Evolutionary conservation across 2,888 invertebrate genomes (phyloP).

Genomic region (Phrixothrix hirtus): DNA sequence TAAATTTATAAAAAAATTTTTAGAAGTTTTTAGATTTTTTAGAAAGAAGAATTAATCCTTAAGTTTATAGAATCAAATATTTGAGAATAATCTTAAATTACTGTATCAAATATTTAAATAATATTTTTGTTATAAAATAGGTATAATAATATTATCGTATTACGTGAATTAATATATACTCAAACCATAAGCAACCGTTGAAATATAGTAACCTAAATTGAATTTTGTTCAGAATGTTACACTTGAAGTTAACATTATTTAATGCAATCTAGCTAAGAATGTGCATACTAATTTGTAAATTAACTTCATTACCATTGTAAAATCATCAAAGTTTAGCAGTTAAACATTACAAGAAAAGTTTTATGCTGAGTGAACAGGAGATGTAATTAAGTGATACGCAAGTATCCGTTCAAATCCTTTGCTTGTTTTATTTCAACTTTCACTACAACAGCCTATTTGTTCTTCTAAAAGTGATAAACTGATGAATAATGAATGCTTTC

Average conservation of each 20-base stretch:
- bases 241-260: slow-evolving; percentile 7
- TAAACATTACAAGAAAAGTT: slow-evolving; percentile 10
- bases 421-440: slow-evolving; percentile 10
- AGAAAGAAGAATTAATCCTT: too few relatives aligned
- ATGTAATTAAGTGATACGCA: slow-evolving; percentile 16
- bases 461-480: not conserved
- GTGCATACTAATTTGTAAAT: slow-evolving; percentile 10
- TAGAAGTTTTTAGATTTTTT: too few relatives aligned
- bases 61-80: too few relatives aligned
- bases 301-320: slow-evolving; percentile 10
- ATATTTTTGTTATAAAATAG: too few relatives aligned
- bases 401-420: slow-evolving; percentile 12
- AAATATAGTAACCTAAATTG: too few relatives aligned
- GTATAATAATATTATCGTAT: too few relatives aligned
- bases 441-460: slow-evolving; percentile 3
- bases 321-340: slow-evolving; percentile 16
- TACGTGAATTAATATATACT: too few relatives aligned
- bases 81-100: too few relatives aligned
- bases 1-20: too few relatives aligned
- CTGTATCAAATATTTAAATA: too few relatives aligned
- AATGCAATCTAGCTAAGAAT: slow-evolving; percentile 9
- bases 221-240: too few relatives aligned
- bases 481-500: not conserved
- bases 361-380: slow-evolving; percentile 9
- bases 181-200: too few relatives aligned